Evolutionary conservation across 2,797 vertebrate genomes (phyloP).

Genomic region (Prionace glauca): DNA sequence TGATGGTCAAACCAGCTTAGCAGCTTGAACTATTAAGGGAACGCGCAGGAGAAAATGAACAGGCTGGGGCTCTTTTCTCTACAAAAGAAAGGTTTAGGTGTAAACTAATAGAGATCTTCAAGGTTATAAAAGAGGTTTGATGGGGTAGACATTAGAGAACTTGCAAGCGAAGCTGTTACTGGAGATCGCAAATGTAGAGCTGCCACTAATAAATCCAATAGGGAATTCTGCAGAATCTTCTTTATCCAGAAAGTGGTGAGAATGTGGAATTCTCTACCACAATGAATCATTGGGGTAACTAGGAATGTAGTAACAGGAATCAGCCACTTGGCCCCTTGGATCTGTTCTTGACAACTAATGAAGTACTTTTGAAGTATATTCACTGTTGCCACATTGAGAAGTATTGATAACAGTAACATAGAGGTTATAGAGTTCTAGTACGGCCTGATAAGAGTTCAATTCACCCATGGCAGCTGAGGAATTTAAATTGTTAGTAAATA

Average conservation of each 20-base stretch:
- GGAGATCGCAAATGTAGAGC: not conserved
- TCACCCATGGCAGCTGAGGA: not conserved
- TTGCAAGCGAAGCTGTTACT: too few species aligned
- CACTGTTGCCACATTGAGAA: not conserved
- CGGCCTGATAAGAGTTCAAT: not conserved
- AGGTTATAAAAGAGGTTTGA: not conserved
- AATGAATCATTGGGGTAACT: not conserved
- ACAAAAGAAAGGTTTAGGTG: not conserved
- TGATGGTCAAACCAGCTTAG: not conserved
- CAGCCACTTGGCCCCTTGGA: not conserved
- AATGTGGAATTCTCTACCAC: not conserved
- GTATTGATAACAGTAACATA: not conserved
- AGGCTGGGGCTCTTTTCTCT: not conserved
- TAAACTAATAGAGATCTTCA: not conserved
- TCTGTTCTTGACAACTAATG: not conserved
- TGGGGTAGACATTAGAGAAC: not conserved
- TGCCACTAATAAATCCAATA: not conserved
- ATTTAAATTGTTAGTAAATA: not conserved
- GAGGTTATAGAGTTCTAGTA: not conserved
- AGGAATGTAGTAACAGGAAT: not conserved
- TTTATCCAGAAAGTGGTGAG: not conserved
- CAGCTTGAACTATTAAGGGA: not conserved
- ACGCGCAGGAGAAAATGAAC: not conserved
- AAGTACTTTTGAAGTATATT: not conserved
- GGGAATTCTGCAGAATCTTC: not conserved